A percentile compares a stretch with the other conserved stretches of the same genome.
Conservation (phyloP, 2,888 invertebrate genomes). For the Electrophaes corylata region DNA sequence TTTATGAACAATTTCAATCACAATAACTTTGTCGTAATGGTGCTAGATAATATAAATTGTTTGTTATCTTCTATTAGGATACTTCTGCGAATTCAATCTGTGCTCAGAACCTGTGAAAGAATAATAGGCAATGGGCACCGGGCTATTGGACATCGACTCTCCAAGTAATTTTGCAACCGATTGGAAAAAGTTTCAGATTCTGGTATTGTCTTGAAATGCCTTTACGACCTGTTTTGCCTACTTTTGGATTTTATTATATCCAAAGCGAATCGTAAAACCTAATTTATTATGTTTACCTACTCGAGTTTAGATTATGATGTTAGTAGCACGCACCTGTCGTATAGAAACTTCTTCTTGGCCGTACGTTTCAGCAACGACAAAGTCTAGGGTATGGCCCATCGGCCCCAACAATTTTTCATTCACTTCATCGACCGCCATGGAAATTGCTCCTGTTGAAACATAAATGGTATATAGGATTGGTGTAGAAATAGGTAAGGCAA, state of each 20-base stretch:
- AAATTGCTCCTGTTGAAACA: conserved; percentile 89
- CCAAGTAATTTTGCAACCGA: conserved; percentile 60
- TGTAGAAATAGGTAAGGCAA: no score
- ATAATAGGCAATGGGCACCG: conserved; percentile 55
- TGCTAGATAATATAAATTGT: conserved; percentile 27
- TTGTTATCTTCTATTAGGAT: conserved; percentile 29
- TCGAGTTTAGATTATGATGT: neutral
- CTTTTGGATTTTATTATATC: conserved; percentile 31
- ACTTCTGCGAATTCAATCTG: conserved; percentile 49
- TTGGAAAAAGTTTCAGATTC: conserved; percentile 54
- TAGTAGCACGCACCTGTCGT: conserved; percentile 74
- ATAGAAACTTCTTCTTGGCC: conserved; percentile 95
- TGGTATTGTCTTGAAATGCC: conserved; percentile 47
- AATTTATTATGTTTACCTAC: conserved; percentile 31
- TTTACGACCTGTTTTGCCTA: conserved; percentile 41
- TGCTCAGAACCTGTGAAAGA: conserved; percentile 62
- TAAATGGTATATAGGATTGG: neutral
- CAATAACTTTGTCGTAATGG: conserved; percentile 19
- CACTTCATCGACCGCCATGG: conserved; percentile 93
- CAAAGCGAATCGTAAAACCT: conserved; percentile 31
- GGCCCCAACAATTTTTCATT: conserved; percentile 85
- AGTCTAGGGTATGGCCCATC: conserved; percentile 90
- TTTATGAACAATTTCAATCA: conserved; percentile 15
- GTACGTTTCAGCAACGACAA: conserved; percentile 94
- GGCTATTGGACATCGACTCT: conserved; percentile 52